phyloP scores from a whole-genome alignment of 2,113 vertebrate genomes.

The Ophiodon elongatus region DNA sequence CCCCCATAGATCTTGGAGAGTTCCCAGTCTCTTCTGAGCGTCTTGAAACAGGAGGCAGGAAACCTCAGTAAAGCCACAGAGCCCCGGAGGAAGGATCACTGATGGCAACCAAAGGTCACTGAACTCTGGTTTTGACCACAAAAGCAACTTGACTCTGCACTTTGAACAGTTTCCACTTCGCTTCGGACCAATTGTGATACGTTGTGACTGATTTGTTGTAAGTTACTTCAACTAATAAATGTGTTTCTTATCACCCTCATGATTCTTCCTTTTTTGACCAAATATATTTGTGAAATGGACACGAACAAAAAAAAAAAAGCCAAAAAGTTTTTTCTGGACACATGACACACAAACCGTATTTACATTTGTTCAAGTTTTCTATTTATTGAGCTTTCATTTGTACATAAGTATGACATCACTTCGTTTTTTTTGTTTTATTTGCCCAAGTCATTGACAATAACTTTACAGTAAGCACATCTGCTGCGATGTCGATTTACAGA shows the following conservation, averaged over 20 bases:
- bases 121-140: background rate
- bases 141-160: slow-evolving; percentile 12
- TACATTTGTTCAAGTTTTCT: slow-evolving; percentile 72
- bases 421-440: slow-evolving; percentile 42
- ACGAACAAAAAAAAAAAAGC: too few relatives aligned
- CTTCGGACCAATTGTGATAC: slow-evolving; percentile 24
- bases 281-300: background rate
- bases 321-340: too few relatives aligned
- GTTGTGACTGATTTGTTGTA: slow-evolving; percentile 13
- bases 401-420: slow-evolving; percentile 79
- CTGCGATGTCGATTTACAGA: slow-evolving; percentile 74
- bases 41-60: slow-evolving; percentile 89
- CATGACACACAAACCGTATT: background rate
- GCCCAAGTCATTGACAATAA: slow-evolving; percentile 75
- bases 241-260: slow-evolving; percentile 23
- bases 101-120: slow-evolving; percentile 1
- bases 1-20: slow-evolving; percentile 91
- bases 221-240: slow-evolving; percentile 61
- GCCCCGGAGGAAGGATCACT: slow-evolving; percentile 79
- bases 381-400: slow-evolving; percentile 84
- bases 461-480: slow-evolving; percentile 81
- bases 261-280: background rate
- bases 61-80: slow-evolving; percentile 87
- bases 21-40: slow-evolving; percentile 91
- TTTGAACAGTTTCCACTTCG: slow-evolving; percentile 10